phyloP scores from a whole-genome alignment of 1,140 invertebrate species.

The Dendroctonus ponderosae region DNA sequence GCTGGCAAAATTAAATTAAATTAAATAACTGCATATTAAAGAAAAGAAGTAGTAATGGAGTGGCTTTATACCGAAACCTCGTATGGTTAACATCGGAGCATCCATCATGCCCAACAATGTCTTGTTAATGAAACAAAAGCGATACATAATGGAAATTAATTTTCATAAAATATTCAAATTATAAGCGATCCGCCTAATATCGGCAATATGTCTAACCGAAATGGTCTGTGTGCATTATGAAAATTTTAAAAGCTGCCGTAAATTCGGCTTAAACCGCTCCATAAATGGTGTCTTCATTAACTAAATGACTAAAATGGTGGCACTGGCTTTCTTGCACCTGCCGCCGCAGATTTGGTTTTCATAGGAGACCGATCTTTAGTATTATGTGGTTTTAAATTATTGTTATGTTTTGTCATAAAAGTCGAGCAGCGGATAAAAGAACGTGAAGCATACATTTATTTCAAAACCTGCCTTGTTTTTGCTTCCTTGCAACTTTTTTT shows the following conservation, averaged over 20 bases:
- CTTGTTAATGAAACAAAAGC: too few relatives aligned
- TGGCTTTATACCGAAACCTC: too few relatives aligned
- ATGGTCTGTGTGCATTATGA: constrained; percentile 2
- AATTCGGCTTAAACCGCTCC: constrained; percentile 5
- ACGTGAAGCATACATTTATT: too few relatives aligned
- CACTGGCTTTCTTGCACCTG: constrained; percentile 22
- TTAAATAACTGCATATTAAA: too few relatives aligned
- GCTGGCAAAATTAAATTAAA: too few relatives aligned
- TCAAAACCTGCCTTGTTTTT: too few relatives aligned
- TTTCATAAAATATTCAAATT: too few relatives aligned
- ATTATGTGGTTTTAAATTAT: not conserved
- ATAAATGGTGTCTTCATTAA: constrained; percentile 27
- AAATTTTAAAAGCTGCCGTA: constrained; percentile 22
- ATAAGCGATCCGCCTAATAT: not conserved
- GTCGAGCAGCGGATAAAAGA: not conserved
- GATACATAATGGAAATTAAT: too few relatives aligned
- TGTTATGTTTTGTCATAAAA: not conserved
- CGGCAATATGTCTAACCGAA: constrained; percentile 8
- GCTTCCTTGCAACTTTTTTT: too few relatives aligned
- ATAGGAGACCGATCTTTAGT: not conserved
- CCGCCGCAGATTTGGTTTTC: constrained; percentile 14
- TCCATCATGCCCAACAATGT: too few relatives aligned
- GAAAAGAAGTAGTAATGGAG: too few relatives aligned
- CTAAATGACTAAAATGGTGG: constrained; percentile 18
- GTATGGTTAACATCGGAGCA: too few relatives aligned